Evolutionary conservation across 2,888 invertebrate genomes (phyloP).

Genomic region (Phlogophora meticulosa): DNA sequence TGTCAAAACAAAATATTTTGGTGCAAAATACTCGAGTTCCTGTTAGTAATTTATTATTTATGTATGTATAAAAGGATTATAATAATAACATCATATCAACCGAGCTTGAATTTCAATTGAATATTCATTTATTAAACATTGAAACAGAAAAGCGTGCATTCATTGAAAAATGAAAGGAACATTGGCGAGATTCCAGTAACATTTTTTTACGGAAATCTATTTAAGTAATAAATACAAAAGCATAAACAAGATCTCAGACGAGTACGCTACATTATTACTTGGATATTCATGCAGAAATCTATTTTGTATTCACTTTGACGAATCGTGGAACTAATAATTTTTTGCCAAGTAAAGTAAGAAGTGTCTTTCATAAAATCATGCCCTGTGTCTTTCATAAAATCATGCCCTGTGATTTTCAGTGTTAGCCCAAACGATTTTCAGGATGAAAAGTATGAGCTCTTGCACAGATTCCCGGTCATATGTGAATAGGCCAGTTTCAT

Average conservation of each 20-base stretch:
- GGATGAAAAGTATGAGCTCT: no score
- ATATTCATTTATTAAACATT: conserved; percentile 8
- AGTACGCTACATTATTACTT: conserved; percentile 2
- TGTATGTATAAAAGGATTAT: no score
- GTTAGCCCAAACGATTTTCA: no score
- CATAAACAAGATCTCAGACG: conserved; percentile 11
- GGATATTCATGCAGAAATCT: conserved; percentile 18
- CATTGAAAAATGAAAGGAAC: conserved; percentile 15
- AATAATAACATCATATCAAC: no score
- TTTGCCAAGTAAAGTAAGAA: conserved; percentile 3
- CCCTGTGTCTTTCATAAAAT: neutral
- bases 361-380: neutral
- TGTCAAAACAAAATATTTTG: neutral
- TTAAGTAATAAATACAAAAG: conserved; percentile 33
- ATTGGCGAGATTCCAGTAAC: conserved; percentile 41
- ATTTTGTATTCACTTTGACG: conserved; percentile 28
- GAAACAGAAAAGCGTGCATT: conserved; percentile 9
- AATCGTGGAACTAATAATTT: conserved; percentile 9
- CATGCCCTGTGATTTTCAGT: no score
- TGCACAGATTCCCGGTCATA: no score
- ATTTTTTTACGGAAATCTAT: conserved; percentile 39
- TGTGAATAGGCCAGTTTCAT: no score
- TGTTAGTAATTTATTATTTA: neutral
- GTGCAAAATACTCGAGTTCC: neutral
- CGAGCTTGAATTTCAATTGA: neutral